Base-by-base conservation (phyloP, 2,888 invertebrate species). In the Rotaria macrura region DNA sequence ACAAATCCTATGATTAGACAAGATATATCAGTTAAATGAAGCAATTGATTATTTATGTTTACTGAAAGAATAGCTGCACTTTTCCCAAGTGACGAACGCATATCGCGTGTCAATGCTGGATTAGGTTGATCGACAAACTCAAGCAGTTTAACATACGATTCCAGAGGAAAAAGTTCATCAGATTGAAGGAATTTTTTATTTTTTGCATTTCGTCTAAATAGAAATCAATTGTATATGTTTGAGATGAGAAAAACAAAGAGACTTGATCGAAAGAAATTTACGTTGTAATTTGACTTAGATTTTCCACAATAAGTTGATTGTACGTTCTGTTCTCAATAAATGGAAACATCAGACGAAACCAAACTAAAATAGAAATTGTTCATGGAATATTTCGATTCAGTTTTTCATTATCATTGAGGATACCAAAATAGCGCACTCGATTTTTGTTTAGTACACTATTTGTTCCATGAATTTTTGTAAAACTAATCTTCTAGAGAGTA, bases 311-410 rank as follows among this genome's bases (percentile, higher is more conserved):
- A n/a, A 79, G 38, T 43, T 79, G 79, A 43, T 79, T 79, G 7
- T 79, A 79, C n/a, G 43, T 43, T 43, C 79, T 40, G 43, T 79
- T 79, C 43, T 79, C 79, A 79, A 79, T 79, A 7, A 79, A 25
- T n/a, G 79, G 79, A 79, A 43, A 79, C 40, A 79, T 43, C 4
- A 79, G 43, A 43, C 79, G 79, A 43, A 79, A 43, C 79, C 79
- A 79, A 17, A 79, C 79, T 79, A 20, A 20, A 65, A 65, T 65
- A n/a, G n/a, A n/a, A n/a, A n/a, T n/a, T n/a, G n/a, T n/a, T n/a
- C n/a, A n/a, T n/a, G n/a, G n/a, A n/a, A n/a, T n/a, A n/a, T n/a
- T n/a, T n/a, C n/a, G n/a, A n/a, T n/a, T n/a, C n/a, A n/a, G n/a
- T n/a, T n/a, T n/a, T n/a, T n/a, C n/a, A n/a, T n/a, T n/a, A n/a